phyloP scores from a whole-genome alignment of 2,888 invertebrate genomes.

The Cephus runcator region DNA sequence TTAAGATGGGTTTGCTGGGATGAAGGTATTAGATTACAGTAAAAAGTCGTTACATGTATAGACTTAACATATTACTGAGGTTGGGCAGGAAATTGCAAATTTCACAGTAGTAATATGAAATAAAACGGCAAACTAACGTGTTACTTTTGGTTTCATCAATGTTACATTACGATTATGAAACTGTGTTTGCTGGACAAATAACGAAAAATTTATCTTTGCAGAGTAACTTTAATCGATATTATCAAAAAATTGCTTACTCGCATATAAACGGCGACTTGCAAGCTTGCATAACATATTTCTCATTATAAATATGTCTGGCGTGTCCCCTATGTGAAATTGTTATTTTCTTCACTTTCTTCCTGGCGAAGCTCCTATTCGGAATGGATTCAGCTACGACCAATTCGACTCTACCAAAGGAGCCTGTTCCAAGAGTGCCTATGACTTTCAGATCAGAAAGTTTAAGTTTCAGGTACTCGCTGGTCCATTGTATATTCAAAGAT shows the following conservation, averaged over 20 bases:
- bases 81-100: no score
- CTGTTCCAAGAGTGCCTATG: constrained; percentile 87
- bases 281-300: constrained; percentile 74
- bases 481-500: constrained; percentile 29
- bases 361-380: constrained; percentile 67
- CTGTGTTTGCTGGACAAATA: not conserved
- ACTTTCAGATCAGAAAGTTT: constrained; percentile 81
- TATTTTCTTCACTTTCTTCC: constrained; percentile 74
- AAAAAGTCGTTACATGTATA: no score
- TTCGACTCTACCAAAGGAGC: constrained; percentile 92
- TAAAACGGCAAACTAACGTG: no score
- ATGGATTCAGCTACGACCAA: constrained; percentile 64
- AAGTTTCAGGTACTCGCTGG: constrained; percentile 72
- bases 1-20: no score
- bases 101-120: no score
- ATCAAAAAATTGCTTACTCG: constrained; percentile 65
- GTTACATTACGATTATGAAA: not conserved
- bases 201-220: not conserved
- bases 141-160: not conserved
- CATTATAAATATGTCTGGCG: constrained; percentile 74
- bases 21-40: no score
- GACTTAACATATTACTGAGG: no score
- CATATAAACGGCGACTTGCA: constrained; percentile 78
- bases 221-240: not conserved
- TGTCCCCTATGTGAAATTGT: constrained; percentile 72